phyloP scores from a whole-genome alignment of 2,888 invertebrate genomes.

The Netelia melanura region DNA sequence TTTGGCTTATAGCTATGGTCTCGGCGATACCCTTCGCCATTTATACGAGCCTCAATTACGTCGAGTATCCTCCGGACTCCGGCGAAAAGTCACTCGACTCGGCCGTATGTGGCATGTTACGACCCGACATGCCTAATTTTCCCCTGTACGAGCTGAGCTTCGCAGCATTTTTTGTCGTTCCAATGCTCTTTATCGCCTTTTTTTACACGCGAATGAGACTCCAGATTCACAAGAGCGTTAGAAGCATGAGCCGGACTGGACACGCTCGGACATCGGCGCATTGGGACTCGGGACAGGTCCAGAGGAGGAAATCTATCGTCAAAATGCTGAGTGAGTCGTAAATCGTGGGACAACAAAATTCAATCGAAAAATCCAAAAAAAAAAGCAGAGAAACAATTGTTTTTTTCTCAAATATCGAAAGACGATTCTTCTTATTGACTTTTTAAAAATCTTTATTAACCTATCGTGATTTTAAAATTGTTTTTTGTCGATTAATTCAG shows the following conservation, averaged over 20 bases:
- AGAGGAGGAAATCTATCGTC: constrained; percentile 91
- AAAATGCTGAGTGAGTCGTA: constrained; percentile 91
- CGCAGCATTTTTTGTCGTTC: constrained; percentile 92
- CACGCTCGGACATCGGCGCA: constrained; percentile 89
- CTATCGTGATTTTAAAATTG: too few relatives aligned
- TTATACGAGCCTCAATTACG: constrained; percentile 91
- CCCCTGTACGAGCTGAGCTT: constrained; percentile 93
- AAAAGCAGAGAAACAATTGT: not conserved
- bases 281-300: constrained; percentile 89
- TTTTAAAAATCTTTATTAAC: too few relatives aligned
- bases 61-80: constrained; percentile 89
- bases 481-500: not conserved
- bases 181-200: constrained; percentile 90
- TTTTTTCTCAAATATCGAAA: not conserved
- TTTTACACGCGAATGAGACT: constrained; percentile 93
- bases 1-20: constrained; percentile 92
- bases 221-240: constrained; percentile 87
- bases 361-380: not conserved
- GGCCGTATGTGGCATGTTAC: constrained; percentile 92
- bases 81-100: constrained; percentile 88
- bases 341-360: not conserved
- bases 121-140: constrained; percentile 86
- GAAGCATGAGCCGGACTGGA: constrained; percentile 83
- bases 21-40: constrained; percentile 92
- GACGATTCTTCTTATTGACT: not conserved